Base-by-base conservation (phyloP, 2,888 invertebrate species). In the Drosophila vallismaia region DNA sequence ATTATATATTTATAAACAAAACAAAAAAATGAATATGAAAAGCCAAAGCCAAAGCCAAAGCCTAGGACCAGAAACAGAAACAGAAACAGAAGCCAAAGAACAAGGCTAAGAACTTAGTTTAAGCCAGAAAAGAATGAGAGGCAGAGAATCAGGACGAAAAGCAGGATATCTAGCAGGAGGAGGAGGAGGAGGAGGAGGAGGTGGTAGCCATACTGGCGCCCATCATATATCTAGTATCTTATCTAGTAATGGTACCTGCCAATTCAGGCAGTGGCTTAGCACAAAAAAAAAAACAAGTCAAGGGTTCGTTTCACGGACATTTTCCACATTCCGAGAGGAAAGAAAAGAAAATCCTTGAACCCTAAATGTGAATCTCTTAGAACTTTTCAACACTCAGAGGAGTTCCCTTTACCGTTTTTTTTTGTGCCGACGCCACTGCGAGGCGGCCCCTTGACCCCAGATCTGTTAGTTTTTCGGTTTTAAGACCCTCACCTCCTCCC, bases 171-270 rank as follows among this genome's bases (percentile, higher is more conserved):
- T n/a, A n/a, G n/a, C 28, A 4, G 28, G 29, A 38, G 28, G 19
- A 12, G 53, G 26, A n/a, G 42, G 14, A 19, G 54, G 8, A 42
- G 12, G 51, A 31, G 42, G 14, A 51, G 19, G 44, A 8, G 10
- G 44, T 3, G 40, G 8, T 28, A 67, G 64, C 67, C 64, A 53
- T 12, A 9, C 26, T 52, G 67, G 67, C 64, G 67, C 64, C 28
- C 38, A 33, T 29, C 14, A 49, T 29, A 51, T 29, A 53, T 44
- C 33, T 63, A 45, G 50, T 31, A 66, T 67, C 53, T 66, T 64
- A 53, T 52, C 36, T 36, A 31, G 64, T 67, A 64, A 64, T 64
- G 67, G 64, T 67, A 64, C 64, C 64, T 64, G 64, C 45, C 64
- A 64, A 64, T 52, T 51, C 63, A 36, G 10, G 28, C 14, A 42